Evolutionary conservation across 2,888 invertebrate genomes (phyloP), one percentile per base, ranked within the genome.

Genomic region (Odontocerum albicorne): DNA sequence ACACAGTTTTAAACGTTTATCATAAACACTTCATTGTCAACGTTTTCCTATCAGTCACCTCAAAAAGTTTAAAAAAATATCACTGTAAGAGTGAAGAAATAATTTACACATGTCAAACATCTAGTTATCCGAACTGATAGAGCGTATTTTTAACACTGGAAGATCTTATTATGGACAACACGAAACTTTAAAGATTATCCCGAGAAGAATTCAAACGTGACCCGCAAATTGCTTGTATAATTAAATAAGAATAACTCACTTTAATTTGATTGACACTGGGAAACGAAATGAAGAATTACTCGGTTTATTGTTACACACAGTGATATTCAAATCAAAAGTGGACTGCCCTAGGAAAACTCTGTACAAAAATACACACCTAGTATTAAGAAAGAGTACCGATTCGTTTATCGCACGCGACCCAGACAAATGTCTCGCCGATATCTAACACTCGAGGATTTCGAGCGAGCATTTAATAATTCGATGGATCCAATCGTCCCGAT

Each of bases 91-190:
- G 16, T 27, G n/a, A 40, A 13, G 36, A 49, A 49, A 49, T 13
- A 22, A 31, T 31, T 39, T 49, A 27, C 10, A 42, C 50, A 50
- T 50, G 40, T 42, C 33, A 21, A 22, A 42, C 21, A 40, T 17
- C 33, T 31, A 20, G 10, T 21, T 17, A 42, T 32, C 20, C 32
- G 17, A 42, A 31, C 36, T 49, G 31, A 32, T 20, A 13, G 32
- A 27, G 54, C 49, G 33, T 54, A 54, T 54, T 54, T 54, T 35
- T 54, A 54, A 43, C 54, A 49, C 49, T 31, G 54, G 43, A 47
- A 22, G 49, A 43, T 49, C 49, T 43, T 50, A 50, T 43, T 50
- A 42, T 50, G 19, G 32, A 50, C 50, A 50, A 16, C 35, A 15
- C 32, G n/a, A 27, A 39, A 36, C 49, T 19, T 27, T 44, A 15